Evolutionary conservation across 2,113 vertebrate species (phyloP), one percentile per base, ranked within the genome.

Genomic region (Todiramphus chloris): DNA sequence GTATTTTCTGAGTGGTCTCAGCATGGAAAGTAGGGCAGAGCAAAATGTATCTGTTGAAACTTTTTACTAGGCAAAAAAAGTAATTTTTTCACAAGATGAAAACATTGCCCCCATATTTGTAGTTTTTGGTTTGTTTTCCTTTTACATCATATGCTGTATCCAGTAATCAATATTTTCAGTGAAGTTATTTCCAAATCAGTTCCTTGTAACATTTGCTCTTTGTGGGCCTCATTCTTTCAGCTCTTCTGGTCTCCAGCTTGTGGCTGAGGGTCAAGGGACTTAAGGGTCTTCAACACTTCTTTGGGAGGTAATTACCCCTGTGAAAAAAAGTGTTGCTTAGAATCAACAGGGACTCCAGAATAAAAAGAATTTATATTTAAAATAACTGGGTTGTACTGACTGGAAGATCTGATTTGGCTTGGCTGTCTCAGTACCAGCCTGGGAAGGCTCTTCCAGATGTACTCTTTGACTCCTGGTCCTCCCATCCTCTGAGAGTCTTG

Each of bases 11-110:
- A 63, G 48, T 63, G 86, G 16, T 76, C 62, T 86, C 43, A 76
- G 37, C 67, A 53, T 41, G 37, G 31, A 23, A 80, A 89, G 46
- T n/a, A 66, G 66, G 16, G 5, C 80, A 70, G 31, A 56, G 41
- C 5, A 82, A 90, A 75, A 85, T 2, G 0, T 48, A 15, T 43
- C 60, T 74, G 19, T 39, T 66, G 51, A 78, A 92, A 67, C 13
- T 64, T 81, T 92, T 90, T 68, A 51, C 37, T 41, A 39, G 43
- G 24, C 28, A 93, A n/a, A 59, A 27, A 90, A 92, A 92, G 50
- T n/a, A 0, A 14, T 70, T 85, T 64, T 73, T 76, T 80, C 20
- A 59, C 39, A 66, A 73, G 39, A n/a, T 51, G 6, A 68, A 87
- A 41, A 44, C 28, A 15, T 13, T 30, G 15, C 2, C 30, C 23